A percentile compares a stretch with the other conserved stretches of the same genome.
Conservation (phyloP, 2,113 vertebrate genomes). For the Gavia stellata region DNA sequence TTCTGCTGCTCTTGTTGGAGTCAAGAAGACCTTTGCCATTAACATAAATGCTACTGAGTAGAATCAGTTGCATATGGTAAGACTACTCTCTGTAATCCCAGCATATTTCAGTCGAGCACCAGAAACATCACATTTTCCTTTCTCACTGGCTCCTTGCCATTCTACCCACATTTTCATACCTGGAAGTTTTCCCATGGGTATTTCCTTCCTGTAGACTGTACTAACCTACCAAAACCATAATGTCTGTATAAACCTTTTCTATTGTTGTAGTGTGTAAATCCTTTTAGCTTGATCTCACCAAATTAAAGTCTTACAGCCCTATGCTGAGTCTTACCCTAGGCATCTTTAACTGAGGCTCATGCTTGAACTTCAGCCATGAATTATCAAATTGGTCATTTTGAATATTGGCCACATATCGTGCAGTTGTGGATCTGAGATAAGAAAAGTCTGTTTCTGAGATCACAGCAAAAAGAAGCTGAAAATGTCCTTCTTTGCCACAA, state of each 20-base stretch:
- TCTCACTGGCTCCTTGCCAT: neutral
- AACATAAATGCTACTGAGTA: neutral
- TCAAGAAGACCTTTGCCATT: neutral
- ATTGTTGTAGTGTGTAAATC: neutral
- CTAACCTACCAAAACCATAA: neutral
- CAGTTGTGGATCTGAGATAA: neutral
- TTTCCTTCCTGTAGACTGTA: neutral
- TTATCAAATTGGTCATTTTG: neutral
- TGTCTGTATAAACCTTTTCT: neutral
- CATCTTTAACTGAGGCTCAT: neutral
- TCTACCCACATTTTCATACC: neutral
- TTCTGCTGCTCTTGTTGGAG: neutral
- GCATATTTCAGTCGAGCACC: neutral
- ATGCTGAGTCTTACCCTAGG: accelerated
- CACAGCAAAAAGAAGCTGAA: neutral
- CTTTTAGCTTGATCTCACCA: neutral
- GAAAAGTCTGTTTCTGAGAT: neutral
- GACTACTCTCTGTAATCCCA: neutral
- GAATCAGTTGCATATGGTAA: neutral
- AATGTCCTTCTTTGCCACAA: neutral
- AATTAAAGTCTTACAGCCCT: neutral
- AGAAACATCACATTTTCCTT: neutral
- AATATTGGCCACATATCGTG: neutral
- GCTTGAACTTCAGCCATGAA: neutral
- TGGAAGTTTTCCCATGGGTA: neutral